Conservation (phyloP, 1,140 invertebrate genomes). For the Formica selysi region DNA sequence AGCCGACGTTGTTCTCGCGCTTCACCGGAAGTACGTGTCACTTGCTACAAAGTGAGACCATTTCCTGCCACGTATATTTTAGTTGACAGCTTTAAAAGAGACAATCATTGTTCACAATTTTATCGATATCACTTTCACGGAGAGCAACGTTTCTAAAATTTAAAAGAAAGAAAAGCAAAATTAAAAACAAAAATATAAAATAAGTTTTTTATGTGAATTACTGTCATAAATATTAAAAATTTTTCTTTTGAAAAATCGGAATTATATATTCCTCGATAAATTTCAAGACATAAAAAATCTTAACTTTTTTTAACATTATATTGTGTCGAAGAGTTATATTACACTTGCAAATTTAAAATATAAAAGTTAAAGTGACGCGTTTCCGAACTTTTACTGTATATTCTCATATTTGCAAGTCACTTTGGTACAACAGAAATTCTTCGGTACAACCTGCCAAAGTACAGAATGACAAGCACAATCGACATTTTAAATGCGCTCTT, state of each 20-base stretch:
- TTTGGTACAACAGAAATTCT: neutral
- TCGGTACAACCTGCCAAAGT: neutral
- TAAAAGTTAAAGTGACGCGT: no score
- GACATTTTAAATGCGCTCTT: slow-evolving; percentile 12
- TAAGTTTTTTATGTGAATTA: neutral
- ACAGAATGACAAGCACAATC: neutral
- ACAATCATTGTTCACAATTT: slow-evolving; percentile 29
- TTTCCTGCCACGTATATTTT: slow-evolving; percentile 65
- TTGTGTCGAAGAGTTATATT: neutral
- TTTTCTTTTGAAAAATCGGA: neutral
- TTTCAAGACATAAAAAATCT: neutral
- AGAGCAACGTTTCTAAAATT: neutral
- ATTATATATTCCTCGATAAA: neutral
- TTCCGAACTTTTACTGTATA: neutral
- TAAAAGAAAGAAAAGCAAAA: neutral
- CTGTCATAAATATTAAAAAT: neutral
- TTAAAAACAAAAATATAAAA: neutral
- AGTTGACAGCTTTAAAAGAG: slow-evolving; percentile 29
- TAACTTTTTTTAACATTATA: neutral
- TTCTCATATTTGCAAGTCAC: neutral
- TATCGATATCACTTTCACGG: neutral
- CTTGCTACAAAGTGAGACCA: slow-evolving; percentile 70
- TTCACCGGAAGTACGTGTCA: slow-evolving; percentile 69
- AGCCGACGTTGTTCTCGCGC: slow-evolving; percentile 48
- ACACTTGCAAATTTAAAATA: neutral